Evolutionary conservation across 2,888 invertebrate genomes (phyloP).

Genomic region (Lasioglossum vierecki): DNA sequence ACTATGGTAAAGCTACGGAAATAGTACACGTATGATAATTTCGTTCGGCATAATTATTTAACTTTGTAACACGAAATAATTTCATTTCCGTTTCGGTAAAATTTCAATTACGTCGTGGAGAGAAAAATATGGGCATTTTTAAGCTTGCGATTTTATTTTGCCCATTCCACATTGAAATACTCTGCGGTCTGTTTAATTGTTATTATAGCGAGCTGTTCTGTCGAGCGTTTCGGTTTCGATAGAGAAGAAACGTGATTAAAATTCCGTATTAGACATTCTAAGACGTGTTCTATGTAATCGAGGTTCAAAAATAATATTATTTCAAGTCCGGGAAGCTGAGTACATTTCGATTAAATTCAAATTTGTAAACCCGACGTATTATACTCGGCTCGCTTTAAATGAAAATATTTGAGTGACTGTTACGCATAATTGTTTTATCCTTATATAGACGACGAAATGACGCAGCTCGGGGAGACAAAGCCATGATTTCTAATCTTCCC

Average conservation of each 20-base stretch:
- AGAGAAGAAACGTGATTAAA: background rate
- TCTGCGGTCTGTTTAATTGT: background rate
- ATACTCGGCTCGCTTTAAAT: background rate
- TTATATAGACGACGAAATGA: background rate
- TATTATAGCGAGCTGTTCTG: background rate
- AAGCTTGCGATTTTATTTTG: background rate
- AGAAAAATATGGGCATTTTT: background rate
- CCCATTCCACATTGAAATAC: background rate
- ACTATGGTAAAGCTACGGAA: background rate
- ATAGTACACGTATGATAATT: background rate
- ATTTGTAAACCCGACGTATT: background rate
- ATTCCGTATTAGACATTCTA: background rate
- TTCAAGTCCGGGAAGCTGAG: background rate
- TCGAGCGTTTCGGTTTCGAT: background rate
- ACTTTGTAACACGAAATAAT: background rate
- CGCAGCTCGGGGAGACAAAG: background rate
- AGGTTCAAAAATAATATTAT: background rate
- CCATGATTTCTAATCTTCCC: conserved; percentile 42
- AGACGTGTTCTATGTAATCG: background rate
- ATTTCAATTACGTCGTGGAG: background rate
- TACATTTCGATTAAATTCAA: background rate
- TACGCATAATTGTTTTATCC: background rate
- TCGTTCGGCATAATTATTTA: background rate
- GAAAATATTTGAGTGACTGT: background rate
- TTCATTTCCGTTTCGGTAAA: background rate